Base-by-base conservation (phyloP, 2,797 vertebrate genomes). In the Morelia viridis region DNA sequence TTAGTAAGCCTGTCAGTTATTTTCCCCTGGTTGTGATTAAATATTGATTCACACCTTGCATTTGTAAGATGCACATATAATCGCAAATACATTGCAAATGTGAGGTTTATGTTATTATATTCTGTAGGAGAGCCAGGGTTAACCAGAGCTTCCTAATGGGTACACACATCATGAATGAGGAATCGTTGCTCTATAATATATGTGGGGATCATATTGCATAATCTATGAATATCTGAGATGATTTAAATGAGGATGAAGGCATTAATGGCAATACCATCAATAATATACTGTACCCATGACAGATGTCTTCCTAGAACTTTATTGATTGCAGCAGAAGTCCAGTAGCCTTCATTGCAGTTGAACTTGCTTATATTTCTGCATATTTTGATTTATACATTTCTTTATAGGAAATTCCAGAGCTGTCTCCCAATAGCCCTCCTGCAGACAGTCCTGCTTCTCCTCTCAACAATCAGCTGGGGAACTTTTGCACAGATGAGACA, bases 401-500 rank as follows among this genome's bases (percentile, higher is more conserved):
- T 90, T 61, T 91, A 41, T 90, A 96, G 95, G 96, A 97, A 88
- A 46, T 86, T 57, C 68, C 93, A 5, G 96, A 96, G 89, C 68
- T 94, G 64, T 95, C 95, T 85, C 92, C 97, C 92, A 96, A 94
- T 89, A 96, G 95, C 62, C 96, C 97, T 0, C 96, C 95, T 88
- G 93, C 96, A 13, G 5, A 91, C 19, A 97, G 96, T 94, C 96
- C 94, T 24, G 71, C 92, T 0, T 94, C 97, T n/a, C 87, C 95
- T 31, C 89, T 97, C 1, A 94, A 96, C 50, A 92, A 92, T 24
- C 96, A 65, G 15, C 96, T 92, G 0, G 80, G 83, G 62, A 97
- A 94, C n/a, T 97, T 97, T 94, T 98, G 96, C 93, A 97, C 97
- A 0, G 92, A 97, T 0, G 97, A 97, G 8, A 98, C 98, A 19